Percentiles rank a stretch among this genome's conserved stretches.
Conservation (phyloP, 1,140 invertebrate genomes). For the Drosophila kurseongensis region DNA sequence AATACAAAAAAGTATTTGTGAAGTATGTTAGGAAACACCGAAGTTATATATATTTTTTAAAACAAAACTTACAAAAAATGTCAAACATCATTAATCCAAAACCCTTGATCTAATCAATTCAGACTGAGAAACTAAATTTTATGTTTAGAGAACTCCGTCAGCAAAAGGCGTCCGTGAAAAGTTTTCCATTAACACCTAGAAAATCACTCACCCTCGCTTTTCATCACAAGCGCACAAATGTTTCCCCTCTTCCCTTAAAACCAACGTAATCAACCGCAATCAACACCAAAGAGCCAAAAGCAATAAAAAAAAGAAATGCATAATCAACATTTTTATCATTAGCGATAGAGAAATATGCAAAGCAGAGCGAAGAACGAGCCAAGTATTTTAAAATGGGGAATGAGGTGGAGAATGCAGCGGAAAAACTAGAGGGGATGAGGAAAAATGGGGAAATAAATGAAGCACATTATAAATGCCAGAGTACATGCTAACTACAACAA, state of each 20-base stretch:
- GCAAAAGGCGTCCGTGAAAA: background rate
- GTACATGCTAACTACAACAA: conserved; percentile 82
- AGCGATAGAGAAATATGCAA: conserved; percentile 67
- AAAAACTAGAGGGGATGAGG: conserved; percentile 2
- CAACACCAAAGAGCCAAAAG: conserved; percentile 64
- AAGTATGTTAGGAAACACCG: too few relatives aligned
- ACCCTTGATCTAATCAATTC: too few relatives aligned
- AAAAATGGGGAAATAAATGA: conserved; percentile 64
- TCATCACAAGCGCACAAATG: background rate
- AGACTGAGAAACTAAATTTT: too few relatives aligned
- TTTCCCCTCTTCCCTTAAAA: conserved; percentile 6
- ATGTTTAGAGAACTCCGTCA: too few relatives aligned
- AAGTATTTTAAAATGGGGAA: conserved; percentile 42
- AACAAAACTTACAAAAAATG: too few relatives aligned
- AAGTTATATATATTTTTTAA: too few relatives aligned
- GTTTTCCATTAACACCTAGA: conserved; percentile 6
- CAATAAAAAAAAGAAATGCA: conserved; percentile 61
- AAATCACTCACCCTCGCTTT: conserved; percentile 2
- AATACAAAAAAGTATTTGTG: too few relatives aligned
- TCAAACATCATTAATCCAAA: too few relatives aligned
- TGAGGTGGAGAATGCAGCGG: conserved; percentile 19
- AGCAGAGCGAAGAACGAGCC: conserved; percentile 34
- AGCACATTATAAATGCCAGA: conserved; percentile 80
- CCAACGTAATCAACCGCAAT: conserved; percentile 71
- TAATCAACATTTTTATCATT: conserved; percentile 79